Conservation (phyloP, 92 coral and sea anemone genomes). For the Paragorgia papillata region DNA sequence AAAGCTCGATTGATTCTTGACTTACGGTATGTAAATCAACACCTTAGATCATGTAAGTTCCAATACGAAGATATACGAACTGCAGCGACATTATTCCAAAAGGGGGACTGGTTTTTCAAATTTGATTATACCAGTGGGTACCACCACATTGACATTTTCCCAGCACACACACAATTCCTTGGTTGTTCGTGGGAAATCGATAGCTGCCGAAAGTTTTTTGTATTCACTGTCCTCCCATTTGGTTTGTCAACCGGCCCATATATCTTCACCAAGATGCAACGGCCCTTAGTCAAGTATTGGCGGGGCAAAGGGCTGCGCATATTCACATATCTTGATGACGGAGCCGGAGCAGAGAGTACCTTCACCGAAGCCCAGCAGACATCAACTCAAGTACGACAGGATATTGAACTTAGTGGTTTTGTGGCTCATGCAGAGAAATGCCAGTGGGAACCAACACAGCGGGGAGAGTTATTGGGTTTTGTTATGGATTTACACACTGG, state of each 20-base stretch:
- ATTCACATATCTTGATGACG: slow-evolving; percentile 60
- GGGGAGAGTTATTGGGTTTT: slow-evolving; percentile 56
- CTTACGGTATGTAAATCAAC: too few relatives aligned
- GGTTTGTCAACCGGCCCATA: slow-evolving; percentile 58
- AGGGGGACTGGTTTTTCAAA: slow-evolving; percentile 49
- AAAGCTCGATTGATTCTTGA: slow-evolving; percentile 50
- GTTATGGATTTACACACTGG: slow-evolving; percentile 54
- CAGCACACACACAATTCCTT: neutral
- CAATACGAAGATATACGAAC: slow-evolving; percentile 49
- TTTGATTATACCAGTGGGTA: slow-evolving; percentile 13
- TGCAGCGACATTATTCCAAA: slow-evolving; percentile 44
- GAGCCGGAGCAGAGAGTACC: slow-evolving; percentile 40
- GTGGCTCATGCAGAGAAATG: slow-evolving; percentile 55
- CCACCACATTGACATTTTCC: slow-evolving; percentile 4
- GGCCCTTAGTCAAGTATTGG: slow-evolving; percentile 55
- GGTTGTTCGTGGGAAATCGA: neutral
- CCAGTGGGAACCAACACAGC: slow-evolving; percentile 58
- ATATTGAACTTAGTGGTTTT: slow-evolving; percentile 50
- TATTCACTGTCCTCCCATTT: slow-evolving; percentile 57
- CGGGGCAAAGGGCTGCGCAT: slow-evolving; percentile 48
- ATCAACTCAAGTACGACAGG: slow-evolving; percentile 50
- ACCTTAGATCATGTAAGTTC: too few relatives aligned
- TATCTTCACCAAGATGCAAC: slow-evolving; percentile 56
- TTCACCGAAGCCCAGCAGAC: slow-evolving; percentile 36
- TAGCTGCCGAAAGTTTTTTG: slow-evolving; percentile 30